These are phyloP conservation scores for Pangasianodon gigas DNA, from an alignment of 2,113 vertebrate species.

Conservation along the genomic window DNA sequence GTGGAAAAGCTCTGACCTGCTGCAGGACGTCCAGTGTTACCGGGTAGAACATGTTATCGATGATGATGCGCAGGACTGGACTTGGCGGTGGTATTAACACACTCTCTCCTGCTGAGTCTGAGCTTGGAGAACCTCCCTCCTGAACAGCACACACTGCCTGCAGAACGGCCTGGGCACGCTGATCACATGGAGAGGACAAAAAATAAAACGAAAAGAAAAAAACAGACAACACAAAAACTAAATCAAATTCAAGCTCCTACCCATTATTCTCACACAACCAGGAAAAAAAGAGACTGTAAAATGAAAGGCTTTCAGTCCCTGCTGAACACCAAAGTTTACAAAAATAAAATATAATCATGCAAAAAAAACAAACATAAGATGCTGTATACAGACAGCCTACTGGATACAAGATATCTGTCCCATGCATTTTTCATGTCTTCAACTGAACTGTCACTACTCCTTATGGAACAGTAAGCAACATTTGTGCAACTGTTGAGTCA, in stretches of 20 bases:
- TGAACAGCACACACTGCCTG: slow-evolving; percentile 96
- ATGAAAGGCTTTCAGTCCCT: neutral
- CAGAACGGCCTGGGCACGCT: slow-evolving; percentile 95
- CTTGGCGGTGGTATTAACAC: slow-evolving; percentile 90
- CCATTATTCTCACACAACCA: neutral
- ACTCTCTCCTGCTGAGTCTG: slow-evolving; percentile 85
- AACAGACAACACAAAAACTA: neutral
- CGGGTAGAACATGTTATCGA: slow-evolving; percentile 99
- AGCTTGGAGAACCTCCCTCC: slow-evolving; percentile 89
- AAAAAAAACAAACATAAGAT: neutral
- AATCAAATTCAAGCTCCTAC: neutral
- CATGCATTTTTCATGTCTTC: neutral
- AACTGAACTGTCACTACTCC: neutral
- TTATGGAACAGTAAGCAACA: neutral
- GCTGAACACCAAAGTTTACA: neutral
- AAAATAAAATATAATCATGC: neutral
- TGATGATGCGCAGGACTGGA: slow-evolving; percentile 96
- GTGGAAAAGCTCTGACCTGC: slow-evolving; percentile 77
- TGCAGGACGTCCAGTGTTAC: slow-evolving; percentile 97
- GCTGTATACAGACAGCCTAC: neutral
- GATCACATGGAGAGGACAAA: neutral
- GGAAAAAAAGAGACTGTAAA: neutral
- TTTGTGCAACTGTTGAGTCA: neutral
- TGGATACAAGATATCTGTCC: neutral
- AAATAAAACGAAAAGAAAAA: neutral